Evolutionary conservation across 2,113 vertebrate species (phyloP).

Genomic region (Pantherophis guttatus): DNA sequence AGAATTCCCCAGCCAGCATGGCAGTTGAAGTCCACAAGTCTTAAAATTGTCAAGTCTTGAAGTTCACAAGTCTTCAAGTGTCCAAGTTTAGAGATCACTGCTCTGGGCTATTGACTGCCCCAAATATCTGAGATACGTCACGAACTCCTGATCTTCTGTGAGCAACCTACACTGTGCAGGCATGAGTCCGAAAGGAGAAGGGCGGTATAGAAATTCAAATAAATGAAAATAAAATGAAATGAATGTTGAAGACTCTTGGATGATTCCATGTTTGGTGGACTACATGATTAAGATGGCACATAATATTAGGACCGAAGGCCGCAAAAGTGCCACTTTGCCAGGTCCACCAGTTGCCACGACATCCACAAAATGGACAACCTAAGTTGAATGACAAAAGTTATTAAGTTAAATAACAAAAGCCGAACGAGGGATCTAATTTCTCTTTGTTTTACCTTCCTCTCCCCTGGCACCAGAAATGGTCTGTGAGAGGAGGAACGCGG

Average conservation of each 20-base stretch:
- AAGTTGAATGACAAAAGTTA: no score
- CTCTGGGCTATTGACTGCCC: neutral
- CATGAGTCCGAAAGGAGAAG: no score
- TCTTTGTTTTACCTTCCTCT: neutral
- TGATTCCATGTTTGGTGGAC: neutral
- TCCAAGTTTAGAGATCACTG: neutral
- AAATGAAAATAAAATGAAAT: no score
- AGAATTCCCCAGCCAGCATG: neutral
- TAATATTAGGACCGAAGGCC: neutral
- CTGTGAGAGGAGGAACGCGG: neutral
- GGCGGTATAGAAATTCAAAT: no score
- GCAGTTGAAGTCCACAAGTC: no score
- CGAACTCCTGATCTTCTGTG: neutral
- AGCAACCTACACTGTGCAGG: neutral
- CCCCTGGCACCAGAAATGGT: neutral
- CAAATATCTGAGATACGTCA: neutral
- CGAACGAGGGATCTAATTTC: neutral
- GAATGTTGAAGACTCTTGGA: neutral
- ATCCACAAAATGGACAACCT: neutral
- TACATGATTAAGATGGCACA: neutral
- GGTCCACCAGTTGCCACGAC: neutral
- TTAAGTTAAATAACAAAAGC: no score
- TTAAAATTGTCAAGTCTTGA: no score
- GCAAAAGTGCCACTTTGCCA: neutral
- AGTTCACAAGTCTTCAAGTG: no score